Base-by-base conservation (phyloP, 2,797 vertebrate genomes). In the Sphenopsis melanotis region DNA sequence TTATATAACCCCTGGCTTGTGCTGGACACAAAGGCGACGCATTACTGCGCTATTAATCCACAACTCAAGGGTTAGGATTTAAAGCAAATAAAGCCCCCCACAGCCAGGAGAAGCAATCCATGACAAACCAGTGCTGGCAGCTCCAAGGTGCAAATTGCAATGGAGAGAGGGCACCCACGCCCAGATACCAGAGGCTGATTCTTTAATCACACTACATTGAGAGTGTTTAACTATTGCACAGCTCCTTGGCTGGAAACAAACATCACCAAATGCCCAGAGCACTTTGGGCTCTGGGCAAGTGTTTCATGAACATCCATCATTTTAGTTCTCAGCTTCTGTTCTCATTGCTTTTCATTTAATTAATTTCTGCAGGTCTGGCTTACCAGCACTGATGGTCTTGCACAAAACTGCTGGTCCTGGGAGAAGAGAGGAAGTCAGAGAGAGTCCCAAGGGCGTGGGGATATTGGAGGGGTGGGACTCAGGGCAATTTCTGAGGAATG, bases 311-410 rank as follows among this genome's bases (percentile, higher is more conserved):
- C 86, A 94, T 84, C 83, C 93, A 91, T 83, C 96, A 92, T 10
- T 74, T 50, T 7, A 81, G 66, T 49, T 82, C 68, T 82, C 86
- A 56, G 44, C 44, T 92, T 76, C 77, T 91, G 65, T 71, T 90
- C 70, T 52, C 44, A 8, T 11, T 65, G 74, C 89, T 93, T 49
- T 93, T 79, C 87, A 16, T 63, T 84, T 94, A 95, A 92, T 95
- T 87, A 91, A 80, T 91, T 65, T 80, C 93, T 87, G 87, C 76
- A 44, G 86, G 53, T 82, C 37, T 83, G 81, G 44, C 34, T 80
- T 92, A 36, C 24, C 53, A 68, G 78, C 23, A 12, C 47, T 1
- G 11, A 83, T 34, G 50, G 59, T 57, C 61, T 75, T 39, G 34
- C 77, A 61, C n/a, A 53, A 89, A 42, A 68, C 63, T 57, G 53